These are phyloP conservation scores for Antheraea yamamai DNA, from an alignment of 2,888 invertebrate genomes.

Conservation along the genomic window DNA sequence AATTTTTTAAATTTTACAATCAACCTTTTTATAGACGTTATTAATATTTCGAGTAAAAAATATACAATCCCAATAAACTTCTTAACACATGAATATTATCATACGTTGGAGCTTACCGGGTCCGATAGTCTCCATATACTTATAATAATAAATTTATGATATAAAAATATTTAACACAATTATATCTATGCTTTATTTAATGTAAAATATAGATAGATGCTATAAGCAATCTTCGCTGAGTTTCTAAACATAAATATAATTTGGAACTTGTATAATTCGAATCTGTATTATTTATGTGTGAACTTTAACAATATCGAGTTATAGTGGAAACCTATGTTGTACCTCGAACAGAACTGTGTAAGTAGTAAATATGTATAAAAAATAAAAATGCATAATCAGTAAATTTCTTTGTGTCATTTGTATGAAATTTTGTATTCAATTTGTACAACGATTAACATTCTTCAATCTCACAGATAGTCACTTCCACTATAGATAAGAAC, in stretches of 20 bases:
- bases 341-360: not conserved
- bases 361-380: not conserved
- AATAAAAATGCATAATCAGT: not conserved
- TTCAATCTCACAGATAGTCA: not conserved
- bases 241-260: not conserved
- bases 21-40: no score
- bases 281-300: not conserved
- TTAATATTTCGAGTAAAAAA: no score
- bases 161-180: no score
- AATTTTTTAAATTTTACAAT: no score
- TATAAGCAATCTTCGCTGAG: no score
- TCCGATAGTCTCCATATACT: no score
- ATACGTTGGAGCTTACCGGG: no score
- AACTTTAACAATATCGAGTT: not conserved
- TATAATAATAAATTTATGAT: no score
- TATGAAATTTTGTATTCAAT: not conserved
- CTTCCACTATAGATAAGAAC: not conserved
- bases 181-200: no score
- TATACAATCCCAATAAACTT: no score
- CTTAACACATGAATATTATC: no score
- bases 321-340: not conserved
- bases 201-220: no score
- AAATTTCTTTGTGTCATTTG: not conserved
- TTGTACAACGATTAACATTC: conserved; percentile 5
- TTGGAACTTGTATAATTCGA: not conserved